Evolutionary conservation across 2,888 invertebrate genomes (phyloP), one percentile per base, ranked within the genome.

Genomic region (Melanophora roralis): DNA sequence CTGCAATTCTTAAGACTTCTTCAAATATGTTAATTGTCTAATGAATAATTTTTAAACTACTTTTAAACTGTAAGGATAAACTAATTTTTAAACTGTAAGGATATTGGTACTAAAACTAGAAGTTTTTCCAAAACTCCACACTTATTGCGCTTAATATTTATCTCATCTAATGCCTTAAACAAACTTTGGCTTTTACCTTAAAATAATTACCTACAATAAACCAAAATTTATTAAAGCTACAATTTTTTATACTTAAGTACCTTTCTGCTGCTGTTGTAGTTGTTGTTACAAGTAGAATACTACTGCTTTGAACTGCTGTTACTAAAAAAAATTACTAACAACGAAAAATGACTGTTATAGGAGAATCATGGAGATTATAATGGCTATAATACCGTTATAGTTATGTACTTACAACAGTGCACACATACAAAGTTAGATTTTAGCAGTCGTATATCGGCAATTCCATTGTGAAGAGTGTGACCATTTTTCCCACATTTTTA

Each of bases 221-320:
- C 59, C 40, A 72, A 71, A 75, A 71, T 64, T 62, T 57, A 72
- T 67, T 76, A 72, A 76, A 76, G 76, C 75, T 68, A 80, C 75
- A 76, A 76, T 76, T 67, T 72, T 67, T 45, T 6, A 62, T 67
- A 3, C 36, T 34, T 49, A 21, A 45, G 53, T 40, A 59, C 32
- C 40, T n/a, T n/a, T n/a, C n/a, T n/a, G n/a, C n/a, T n/a, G n/a
- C n/a, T 74, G 49, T 60, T 60, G 51, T 72, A 34, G 65, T 55
- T 34, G 55, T 59, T 74, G 36, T 74, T 59, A 49, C 38, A 14
- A 57, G 47, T 55, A 36, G 38, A 36, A 11, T 8, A n/a, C 43
- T 27, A 23, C 36, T 14, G 36, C 57, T 45, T 36, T 45, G 43
- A 47, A 19, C 40, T 47, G n/a, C 45, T 23, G 43, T 43, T 62